phyloP scores from a whole-genome alignment of 2,113 vertebrate species.

The Chroicocephalus ridibundus region DNA sequence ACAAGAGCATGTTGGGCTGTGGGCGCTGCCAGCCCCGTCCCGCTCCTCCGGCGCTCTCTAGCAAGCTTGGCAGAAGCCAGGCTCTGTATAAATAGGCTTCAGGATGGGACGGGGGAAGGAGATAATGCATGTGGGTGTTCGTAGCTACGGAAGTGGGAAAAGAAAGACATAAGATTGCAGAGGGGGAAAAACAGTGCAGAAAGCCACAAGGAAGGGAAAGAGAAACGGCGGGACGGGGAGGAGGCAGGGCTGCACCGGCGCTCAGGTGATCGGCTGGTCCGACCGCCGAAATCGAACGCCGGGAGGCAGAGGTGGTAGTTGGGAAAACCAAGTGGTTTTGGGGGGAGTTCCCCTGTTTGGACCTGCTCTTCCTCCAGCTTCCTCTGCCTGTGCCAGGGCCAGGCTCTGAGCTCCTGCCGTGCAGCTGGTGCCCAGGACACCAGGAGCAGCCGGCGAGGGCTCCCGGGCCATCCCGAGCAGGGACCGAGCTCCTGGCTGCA shows the following conservation, averaged over 20 bases:
- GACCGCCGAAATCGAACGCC: background rate
- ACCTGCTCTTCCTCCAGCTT: background rate
- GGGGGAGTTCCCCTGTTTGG: background rate
- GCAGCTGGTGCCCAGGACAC: background rate
- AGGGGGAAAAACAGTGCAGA: slow-evolving; percentile 33
- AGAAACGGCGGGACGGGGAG: background rate
- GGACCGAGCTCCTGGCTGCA: background rate
- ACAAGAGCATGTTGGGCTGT: slow-evolving; percentile 30
- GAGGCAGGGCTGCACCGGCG: background rate
- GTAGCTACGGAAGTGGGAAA: slow-evolving; percentile 58
- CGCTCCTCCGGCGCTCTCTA: background rate
- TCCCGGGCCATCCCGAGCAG: background rate
- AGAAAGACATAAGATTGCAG: background rate
- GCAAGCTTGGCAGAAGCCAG: background rate
- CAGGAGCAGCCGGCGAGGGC: background rate
- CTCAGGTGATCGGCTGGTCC: background rate
- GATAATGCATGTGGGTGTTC: slow-evolving; percentile 51
- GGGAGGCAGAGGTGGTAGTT: background rate
- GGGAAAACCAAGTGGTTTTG: background rate
- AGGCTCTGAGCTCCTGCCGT: background rate
- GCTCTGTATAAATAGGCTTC: slow-evolving; percentile 49
- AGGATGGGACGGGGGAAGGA: slow-evolving; percentile 51
- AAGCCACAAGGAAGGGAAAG: slow-evolving; percentile 49
- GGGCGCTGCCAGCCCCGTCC: background rate
- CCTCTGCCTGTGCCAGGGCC: background rate